Base-by-base conservation (phyloP, 2,113 vertebrate species). In the Rhabdornis inornatus region DNA sequence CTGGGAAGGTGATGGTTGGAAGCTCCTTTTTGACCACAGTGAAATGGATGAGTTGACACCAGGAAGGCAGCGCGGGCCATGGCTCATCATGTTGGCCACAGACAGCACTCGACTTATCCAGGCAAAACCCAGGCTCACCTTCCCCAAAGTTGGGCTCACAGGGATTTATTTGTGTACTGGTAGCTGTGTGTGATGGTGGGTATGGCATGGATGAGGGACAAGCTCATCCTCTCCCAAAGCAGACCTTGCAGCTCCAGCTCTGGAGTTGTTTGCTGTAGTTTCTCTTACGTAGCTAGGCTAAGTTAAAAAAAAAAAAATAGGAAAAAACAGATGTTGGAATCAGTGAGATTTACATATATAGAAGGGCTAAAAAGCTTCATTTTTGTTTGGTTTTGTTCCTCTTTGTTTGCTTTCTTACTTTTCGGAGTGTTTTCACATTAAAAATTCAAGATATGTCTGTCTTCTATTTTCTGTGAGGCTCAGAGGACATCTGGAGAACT, bases 401-500 rank as follows among this genome's bases (percentile, higher is more conserved):
- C 83, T 92, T 90, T 95, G 94, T 96, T 97, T 96, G 88, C 89
- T 96, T 93, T 84, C 72, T 74, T 89, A 90, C 94, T 96, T 94
- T 91, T 91, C 56, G 2, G 72, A 42, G 61, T 93, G 88, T 52
- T 95, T 93, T 86, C 86, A 9, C 93, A 96, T 97, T 94, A 96
- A 95, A 97, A 93, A 95, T 96, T 95, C 95, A 96, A 86, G 89
- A 70, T 94, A 56, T 90, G 83, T 64, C 95, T 96, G 80, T 93
- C 80, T 90, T 84, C 76, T 86, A 2, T 92, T 90, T 89, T 94
- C 85, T 81, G 76, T 76, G 74, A 95, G 83, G 92, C 95, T 97
- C 92, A 3, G 95, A 97, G 95, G 95, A 96, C 96, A 96, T 94
- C 95, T 94, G 90, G 95, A 96, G 94, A 97, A 93, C 92, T 93